These are phyloP conservation scores for Yponomeuta sedellus DNA, from an alignment of 2,888 invertebrate genomes.

Conservation along the genomic window DNA sequence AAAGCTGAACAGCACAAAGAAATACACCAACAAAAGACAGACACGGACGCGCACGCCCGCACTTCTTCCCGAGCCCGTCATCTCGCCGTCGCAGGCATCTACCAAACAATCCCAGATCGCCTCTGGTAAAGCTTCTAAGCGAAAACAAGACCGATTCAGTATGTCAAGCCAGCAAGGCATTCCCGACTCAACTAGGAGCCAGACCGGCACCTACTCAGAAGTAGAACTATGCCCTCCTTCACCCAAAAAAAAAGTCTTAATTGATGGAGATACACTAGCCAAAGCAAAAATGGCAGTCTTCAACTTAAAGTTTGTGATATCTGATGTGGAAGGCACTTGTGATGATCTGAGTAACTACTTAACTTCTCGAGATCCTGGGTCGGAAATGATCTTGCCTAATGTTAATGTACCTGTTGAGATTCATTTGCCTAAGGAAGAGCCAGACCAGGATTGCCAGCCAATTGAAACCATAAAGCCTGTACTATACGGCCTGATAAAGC, in stretches of 20 bases:
- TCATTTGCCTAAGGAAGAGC: background rate
- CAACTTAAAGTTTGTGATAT: constrained; percentile 6
- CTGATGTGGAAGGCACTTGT: background rate
- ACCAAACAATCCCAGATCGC: background rate
- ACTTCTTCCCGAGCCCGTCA: constrained; percentile 42
- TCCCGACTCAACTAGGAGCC: constrained; percentile 12
- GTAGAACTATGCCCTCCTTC: background rate
- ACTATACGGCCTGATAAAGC: constrained; percentile 9
- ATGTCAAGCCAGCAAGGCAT: constrained; percentile 5
- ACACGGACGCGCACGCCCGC: constrained; percentile 39
- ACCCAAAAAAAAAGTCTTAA: background rate
- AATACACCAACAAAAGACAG: constrained; percentile 36
- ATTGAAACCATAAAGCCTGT: background rate
- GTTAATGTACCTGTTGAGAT: background rate
- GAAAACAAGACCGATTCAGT: constrained; percentile 12
- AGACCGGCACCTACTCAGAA: background rate
- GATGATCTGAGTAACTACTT: background rate
- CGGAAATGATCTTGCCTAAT: background rate
- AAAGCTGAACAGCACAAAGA: constrained; percentile 32
- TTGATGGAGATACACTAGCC: background rate
- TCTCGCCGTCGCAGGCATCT: constrained; percentile 29
- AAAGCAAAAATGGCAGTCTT: constrained; percentile 11
- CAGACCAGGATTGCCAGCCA: background rate
- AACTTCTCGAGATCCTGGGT: background rate
- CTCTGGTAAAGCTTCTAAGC: background rate